A percentile compares a stretch with the other conserved stretches of the same genome.
These are phyloP conservation scores for Scomber scombrus DNA, from an alignment of 2,113 vertebrate species.

Conservation along the genomic window DNA sequence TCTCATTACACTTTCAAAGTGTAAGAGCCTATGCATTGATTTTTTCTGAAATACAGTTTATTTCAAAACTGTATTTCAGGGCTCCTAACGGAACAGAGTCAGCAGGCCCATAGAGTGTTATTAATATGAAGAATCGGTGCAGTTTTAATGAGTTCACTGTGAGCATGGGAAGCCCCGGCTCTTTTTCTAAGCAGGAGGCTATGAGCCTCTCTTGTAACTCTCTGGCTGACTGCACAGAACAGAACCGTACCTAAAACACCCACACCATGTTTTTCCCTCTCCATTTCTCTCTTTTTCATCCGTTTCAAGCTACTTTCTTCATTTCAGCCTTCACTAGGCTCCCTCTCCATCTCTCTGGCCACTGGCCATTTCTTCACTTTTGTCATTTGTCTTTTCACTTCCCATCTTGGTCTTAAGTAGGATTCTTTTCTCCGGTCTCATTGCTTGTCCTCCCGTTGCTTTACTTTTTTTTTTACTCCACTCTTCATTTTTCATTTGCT, in stretches of 20 bases:
- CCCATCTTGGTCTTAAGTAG: not conserved
- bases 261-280: not conserved
- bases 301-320: slow-evolving; percentile 24
- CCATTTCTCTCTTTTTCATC: slow-evolving; percentile 14
- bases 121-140: slow-evolving; percentile 56
- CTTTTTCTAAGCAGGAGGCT: slow-evolving; percentile 15
- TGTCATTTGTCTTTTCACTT: slow-evolving; percentile 3
- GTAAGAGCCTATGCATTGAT: not conserved
- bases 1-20: slow-evolving; percentile 7
- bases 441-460: not conserved
- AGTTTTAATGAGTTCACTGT: slow-evolving; percentile 51
- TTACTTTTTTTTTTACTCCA: not conserved
- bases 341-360: slow-evolving; percentile 12
- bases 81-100: not conserved
- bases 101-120: slow-evolving; percentile 40
- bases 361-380: slow-evolving; percentile 16
- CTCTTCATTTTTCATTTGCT: not conserved
- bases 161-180: slow-evolving; percentile 13
- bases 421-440: not conserved
- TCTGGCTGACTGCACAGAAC: slow-evolving; percentile 41
- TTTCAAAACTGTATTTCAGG: slow-evolving; percentile 30
- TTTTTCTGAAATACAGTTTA: too few relatives aligned
- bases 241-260: slow-evolving; percentile 25
- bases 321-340: slow-evolving; percentile 28
- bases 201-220: slow-evolving; percentile 18